Evolutionary conservation across 2,113 vertebrate species (phyloP).

Genomic region (Antechinus flavipes): DNA sequence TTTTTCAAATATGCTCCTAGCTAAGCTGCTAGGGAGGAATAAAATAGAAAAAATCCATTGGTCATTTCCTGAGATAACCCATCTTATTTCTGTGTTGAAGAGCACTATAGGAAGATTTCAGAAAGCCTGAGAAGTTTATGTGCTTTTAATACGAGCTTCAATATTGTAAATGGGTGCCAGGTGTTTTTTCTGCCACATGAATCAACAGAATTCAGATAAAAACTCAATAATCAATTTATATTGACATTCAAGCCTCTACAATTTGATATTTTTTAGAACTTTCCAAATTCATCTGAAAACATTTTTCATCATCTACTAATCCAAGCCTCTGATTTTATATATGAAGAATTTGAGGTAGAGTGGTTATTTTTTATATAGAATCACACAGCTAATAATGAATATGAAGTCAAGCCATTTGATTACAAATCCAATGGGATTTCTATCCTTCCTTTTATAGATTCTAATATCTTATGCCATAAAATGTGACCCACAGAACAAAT

Average conservation of each 20-base stretch:
- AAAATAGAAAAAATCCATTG: constrained; percentile 4
- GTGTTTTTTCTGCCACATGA: neutral
- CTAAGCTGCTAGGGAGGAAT: neutral
- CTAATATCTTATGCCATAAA: neutral
- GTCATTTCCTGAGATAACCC: neutral
- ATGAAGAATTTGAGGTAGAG: neutral
- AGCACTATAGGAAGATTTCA: neutral
- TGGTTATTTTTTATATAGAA: neutral
- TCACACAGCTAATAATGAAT: neutral
- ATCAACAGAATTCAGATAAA: neutral
- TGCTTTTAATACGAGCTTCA: neutral
- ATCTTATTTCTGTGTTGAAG: neutral
- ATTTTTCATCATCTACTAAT: neutral
- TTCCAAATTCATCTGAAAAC: neutral
- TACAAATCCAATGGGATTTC: neutral
- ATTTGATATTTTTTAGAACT: neutral
- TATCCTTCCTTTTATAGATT: neutral
- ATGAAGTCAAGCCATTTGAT: neutral
- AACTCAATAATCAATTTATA: neutral
- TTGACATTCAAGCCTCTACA: neutral
- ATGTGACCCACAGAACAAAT: neutral
- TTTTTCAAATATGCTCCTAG: neutral
- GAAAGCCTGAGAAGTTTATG: neutral
- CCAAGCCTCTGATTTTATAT: neutral
- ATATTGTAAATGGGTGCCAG: neutral